Percentiles rank a stretch among this genome's conserved stretches.
Evolutionary conservation across 2,113 vertebrate species (phyloP).

Genomic region (Vimba vimba): DNA sequence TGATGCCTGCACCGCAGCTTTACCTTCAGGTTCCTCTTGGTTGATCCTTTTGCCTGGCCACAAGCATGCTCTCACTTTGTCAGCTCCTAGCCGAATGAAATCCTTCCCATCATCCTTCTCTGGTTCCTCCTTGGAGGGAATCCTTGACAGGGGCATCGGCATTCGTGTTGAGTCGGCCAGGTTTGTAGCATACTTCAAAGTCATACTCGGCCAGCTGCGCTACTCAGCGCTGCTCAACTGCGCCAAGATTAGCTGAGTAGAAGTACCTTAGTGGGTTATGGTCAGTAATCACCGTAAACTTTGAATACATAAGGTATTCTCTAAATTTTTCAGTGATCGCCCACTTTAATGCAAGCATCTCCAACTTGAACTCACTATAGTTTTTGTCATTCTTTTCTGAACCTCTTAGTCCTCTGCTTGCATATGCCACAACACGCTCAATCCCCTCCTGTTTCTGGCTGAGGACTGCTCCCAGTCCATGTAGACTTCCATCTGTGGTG

Average conservation of each 20-base stretch:
- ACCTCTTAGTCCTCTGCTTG: neutral
- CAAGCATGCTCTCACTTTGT: neutral
- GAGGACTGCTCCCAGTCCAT: neutral
- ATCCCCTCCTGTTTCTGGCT: constrained; percentile 22
- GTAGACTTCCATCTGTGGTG: neutral
- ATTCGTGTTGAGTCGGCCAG: neutral
- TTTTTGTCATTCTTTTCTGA: neutral
- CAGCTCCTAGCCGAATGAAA: constrained; percentile 4
- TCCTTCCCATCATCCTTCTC: neutral
- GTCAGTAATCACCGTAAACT: neutral
- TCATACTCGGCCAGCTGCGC: neutral
- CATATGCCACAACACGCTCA: constrained; percentile 19
- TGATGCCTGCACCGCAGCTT: too few species aligned
- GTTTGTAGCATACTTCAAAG: constrained; percentile 23
- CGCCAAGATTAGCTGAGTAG: neutral
- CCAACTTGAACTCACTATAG: neutral
- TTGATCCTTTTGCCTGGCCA: too few species aligned
- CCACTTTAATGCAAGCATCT: neutral
- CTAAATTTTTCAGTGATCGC: neutral
- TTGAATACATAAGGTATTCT: constrained; percentile 15
- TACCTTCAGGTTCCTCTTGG: too few species aligned
- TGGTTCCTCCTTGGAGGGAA: neutral
- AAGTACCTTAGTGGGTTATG: neutral
- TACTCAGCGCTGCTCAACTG: neutral
- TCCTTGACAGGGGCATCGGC: neutral